These are phyloP conservation scores for Nebria salina DNA, from an alignment of 2,888 invertebrate species.

Conservation along the genomic window DNA sequence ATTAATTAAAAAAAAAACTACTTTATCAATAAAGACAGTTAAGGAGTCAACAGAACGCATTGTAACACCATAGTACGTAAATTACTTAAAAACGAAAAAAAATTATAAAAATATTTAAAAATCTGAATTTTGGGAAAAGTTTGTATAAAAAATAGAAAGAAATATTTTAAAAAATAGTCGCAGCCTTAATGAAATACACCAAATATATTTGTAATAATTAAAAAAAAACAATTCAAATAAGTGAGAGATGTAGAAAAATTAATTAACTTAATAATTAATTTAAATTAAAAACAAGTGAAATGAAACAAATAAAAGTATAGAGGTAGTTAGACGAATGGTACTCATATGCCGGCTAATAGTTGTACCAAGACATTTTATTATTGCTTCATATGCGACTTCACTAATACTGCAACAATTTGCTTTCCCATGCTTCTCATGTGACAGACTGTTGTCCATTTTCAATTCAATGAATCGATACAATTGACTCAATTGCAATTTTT, in stretches of 20 bases:
- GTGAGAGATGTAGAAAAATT: conserved; percentile 36
- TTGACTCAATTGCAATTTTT: not conserved
- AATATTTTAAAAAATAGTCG: conserved; percentile 54
- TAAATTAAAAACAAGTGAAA: conserved; percentile 8
- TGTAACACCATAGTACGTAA: conserved; percentile 32
- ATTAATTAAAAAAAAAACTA: not conserved
- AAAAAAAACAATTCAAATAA: conserved; percentile 33
- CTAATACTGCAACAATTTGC: conserved; percentile 10
- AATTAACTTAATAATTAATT: conserved; percentile 17
- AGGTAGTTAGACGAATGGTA: conserved; percentile 4
- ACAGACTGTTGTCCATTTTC: not conserved
- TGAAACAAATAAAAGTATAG: not conserved
- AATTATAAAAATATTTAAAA: conserved; percentile 23
- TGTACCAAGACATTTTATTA: conserved; percentile 9
- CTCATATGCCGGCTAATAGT: not conserved
- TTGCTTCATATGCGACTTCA: conserved; percentile 19
- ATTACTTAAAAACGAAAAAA: conserved; percentile 10
- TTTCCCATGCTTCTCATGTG: conserved; percentile 4
- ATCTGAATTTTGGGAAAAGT: conserved; percentile 30
- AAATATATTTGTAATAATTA: conserved; percentile 52
- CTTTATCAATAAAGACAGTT: conserved; percentile 19
- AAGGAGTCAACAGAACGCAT: conserved; percentile 43
- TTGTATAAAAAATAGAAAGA: conserved; percentile 47
- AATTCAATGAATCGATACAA: not conserved
- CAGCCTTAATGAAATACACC: conserved; percentile 59